Percentiles rank a stretch among this genome's conserved stretches.
Evolutionary conservation across 2,888 invertebrate genomes (phyloP).

Genomic region (Ennomos erosarius): DNA sequence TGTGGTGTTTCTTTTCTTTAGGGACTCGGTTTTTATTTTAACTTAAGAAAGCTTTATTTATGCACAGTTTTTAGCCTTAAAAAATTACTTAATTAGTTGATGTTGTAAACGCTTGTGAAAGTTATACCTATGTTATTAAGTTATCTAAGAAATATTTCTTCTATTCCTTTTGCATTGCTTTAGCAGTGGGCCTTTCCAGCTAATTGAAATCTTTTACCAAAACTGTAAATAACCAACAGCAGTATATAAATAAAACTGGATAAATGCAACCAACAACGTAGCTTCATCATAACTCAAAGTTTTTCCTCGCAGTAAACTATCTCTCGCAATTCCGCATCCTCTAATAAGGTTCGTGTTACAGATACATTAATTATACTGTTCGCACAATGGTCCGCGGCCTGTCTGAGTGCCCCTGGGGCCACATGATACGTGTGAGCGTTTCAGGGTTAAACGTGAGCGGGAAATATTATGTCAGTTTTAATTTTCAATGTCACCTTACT

Average conservation of each 20-base stretch:
- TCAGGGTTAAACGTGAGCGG: conserved; percentile 48
- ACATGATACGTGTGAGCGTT: conserved; percentile 38
- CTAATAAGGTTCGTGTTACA: conserved; percentile 64
- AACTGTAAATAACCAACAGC: conserved; percentile 16
- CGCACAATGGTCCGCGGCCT: conserved; percentile 44
- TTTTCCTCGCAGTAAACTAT: conserved; percentile 34
- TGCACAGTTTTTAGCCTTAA: too few relatives aligned
- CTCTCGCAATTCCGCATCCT: conserved; percentile 33
- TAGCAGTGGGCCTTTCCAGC: too few relatives aligned
- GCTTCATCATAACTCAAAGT: conserved; percentile 26
- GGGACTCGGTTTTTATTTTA: conserved; percentile 12
- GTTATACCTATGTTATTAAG: too few relatives aligned
- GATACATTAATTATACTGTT: conserved; percentile 63
- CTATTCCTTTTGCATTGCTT: too few relatives aligned
- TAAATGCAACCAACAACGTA: background rate
- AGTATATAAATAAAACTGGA: too few relatives aligned
- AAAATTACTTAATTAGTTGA: too few relatives aligned
- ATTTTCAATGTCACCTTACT: conserved; percentile 22
- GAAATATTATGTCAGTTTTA: conserved; percentile 12
- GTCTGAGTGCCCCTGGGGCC: conserved; percentile 42
- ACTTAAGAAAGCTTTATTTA: background rate
- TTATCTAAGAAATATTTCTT: too few relatives aligned
- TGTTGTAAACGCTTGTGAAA: too few relatives aligned
- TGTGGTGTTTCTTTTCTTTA: background rate
- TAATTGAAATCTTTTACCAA: background rate